Conservation (phyloP, 2,888 invertebrate genomes). For the Megastigmus dorsalis region DNA sequence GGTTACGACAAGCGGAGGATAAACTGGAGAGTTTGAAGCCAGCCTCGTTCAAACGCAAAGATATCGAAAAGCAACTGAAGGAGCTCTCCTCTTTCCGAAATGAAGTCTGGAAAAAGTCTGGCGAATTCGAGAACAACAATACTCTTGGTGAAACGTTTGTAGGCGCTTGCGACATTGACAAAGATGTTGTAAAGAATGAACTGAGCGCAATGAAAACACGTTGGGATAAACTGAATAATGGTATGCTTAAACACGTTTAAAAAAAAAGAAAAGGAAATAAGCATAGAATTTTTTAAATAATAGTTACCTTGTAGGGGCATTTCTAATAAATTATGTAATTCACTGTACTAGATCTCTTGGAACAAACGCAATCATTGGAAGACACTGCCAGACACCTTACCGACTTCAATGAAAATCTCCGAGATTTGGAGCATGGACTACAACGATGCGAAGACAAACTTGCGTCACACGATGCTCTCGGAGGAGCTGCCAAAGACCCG, state of each 20-base stretch:
- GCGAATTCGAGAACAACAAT: constrained; percentile 93
- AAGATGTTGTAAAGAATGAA: constrained; percentile 90
- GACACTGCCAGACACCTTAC: constrained; percentile 87
- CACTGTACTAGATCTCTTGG: constrained; percentile 78
- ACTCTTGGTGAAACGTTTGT: constrained; percentile 92
- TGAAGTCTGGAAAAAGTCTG: constrained; percentile 94
- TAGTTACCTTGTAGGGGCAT: neutral
- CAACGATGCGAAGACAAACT: constrained; percentile 92
- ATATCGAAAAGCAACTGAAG: constrained; percentile 90
- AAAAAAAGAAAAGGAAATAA: no score
- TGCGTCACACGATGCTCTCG: constrained; percentile 83
- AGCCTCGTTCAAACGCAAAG: constrained; percentile 87
- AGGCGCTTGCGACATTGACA: constrained; percentile 91
- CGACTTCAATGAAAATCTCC: constrained; percentile 89
- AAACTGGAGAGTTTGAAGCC: constrained; percentile 86
- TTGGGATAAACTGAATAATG: constrained; percentile 94
- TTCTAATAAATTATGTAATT: neutral
- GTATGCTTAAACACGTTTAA: no score
- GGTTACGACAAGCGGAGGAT: constrained; percentile 91
- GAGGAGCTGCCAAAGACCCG: constrained; percentile 86
- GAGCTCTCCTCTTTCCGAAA: constrained; percentile 93
- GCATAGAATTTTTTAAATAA: no score
- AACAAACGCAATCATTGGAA: constrained; percentile 87
- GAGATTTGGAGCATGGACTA: constrained; percentile 89
- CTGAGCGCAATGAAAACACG: constrained; percentile 87